Percentiles rank a stretch among this genome's conserved stretches.
Conservation (phyloP, 2,113 vertebrate species). For the Macrotus californicus region DNA sequence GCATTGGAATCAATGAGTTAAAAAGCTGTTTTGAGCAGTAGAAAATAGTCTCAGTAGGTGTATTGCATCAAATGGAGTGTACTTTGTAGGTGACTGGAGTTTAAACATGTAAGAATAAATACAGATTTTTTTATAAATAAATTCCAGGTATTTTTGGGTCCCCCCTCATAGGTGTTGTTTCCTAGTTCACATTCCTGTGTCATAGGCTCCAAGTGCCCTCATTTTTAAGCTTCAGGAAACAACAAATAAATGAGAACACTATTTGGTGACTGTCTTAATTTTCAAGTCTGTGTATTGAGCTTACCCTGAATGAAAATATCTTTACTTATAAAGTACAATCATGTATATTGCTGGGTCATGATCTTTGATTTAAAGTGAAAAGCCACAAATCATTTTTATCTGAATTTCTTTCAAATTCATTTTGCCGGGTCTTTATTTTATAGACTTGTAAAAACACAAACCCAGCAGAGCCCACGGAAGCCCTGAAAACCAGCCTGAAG, state of each 20-base stretch:
- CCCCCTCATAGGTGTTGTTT: neutral
- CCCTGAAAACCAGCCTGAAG: neutral
- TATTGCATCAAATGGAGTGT: too few species aligned
- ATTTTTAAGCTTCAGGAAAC: neutral
- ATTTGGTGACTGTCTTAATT: neutral
- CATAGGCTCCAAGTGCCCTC: neutral
- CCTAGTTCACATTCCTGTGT: neutral
- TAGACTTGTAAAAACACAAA: neutral
- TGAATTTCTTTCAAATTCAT: neutral
- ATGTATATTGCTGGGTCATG: neutral
- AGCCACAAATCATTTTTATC: conserved; percentile 3
- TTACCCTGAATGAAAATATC: neutral
- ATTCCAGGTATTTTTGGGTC: too few species aligned
- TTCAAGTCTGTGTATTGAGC: neutral
- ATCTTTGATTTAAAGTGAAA: conserved; percentile 5
- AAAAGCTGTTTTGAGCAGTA: too few species aligned
- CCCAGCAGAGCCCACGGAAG: neutral
- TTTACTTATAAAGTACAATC: neutral
- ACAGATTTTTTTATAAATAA: too few species aligned
- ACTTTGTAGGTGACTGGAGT: too few species aligned
- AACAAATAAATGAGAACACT: neutral
- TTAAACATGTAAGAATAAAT: too few species aligned
- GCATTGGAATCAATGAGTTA: too few species aligned
- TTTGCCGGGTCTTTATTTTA: neutral
- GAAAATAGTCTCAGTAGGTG: too few species aligned